Evolutionary conservation across 2,888 invertebrate genomes (phyloP).

Genomic region (Scaptomyza caliginosa): DNA sequence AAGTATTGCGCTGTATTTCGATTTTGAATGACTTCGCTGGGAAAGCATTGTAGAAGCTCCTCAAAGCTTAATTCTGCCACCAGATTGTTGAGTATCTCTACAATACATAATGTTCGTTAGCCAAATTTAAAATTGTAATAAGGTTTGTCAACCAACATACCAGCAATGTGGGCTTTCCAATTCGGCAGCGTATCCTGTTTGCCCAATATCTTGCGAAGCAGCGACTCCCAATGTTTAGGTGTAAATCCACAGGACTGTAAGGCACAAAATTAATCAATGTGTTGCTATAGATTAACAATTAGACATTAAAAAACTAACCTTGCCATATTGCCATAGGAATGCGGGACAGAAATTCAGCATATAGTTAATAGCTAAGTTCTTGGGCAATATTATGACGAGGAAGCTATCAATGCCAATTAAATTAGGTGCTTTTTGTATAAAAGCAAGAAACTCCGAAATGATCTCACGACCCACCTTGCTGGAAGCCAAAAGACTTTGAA

Average conservation of each 20-base stretch:
- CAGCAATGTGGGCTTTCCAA: slow-evolving; percentile 81
- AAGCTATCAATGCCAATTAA: slow-evolving; percentile 85
- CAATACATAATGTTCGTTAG: not conserved
- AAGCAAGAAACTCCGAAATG: slow-evolving; percentile 87
- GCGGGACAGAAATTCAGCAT: slow-evolving; percentile 87
- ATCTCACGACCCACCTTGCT: slow-evolving; percentile 84
- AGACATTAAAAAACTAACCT: slow-evolving; percentile 84
- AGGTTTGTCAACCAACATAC: slow-evolving; percentile 38
- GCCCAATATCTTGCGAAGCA: slow-evolving; percentile 81
- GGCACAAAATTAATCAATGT: not conserved
- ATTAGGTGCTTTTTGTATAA: slow-evolving; percentile 86
- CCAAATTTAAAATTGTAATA: not conserved
- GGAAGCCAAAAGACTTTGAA: slow-evolving; percentile 85
- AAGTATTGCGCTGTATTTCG: slow-evolving; percentile 75
- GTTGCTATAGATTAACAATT: not conserved
- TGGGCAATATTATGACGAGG: slow-evolving; percentile 84
- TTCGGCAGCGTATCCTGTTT: slow-evolving; percentile 81
- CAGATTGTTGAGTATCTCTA: slow-evolving; percentile 82
- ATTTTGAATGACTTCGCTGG: slow-evolving; percentile 80
- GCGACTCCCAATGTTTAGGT: slow-evolving; percentile 82
- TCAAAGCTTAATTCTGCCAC: slow-evolving; percentile 82
- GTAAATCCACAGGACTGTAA: slow-evolving; percentile 81
- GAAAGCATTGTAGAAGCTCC: slow-evolving; percentile 82
- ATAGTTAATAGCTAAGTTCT: slow-evolving; percentile 85
- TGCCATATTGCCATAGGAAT: slow-evolving; percentile 87